phyloP scores from a whole-genome alignment of 2,888 invertebrate species.

The Octonoba sinensis region DNA sequence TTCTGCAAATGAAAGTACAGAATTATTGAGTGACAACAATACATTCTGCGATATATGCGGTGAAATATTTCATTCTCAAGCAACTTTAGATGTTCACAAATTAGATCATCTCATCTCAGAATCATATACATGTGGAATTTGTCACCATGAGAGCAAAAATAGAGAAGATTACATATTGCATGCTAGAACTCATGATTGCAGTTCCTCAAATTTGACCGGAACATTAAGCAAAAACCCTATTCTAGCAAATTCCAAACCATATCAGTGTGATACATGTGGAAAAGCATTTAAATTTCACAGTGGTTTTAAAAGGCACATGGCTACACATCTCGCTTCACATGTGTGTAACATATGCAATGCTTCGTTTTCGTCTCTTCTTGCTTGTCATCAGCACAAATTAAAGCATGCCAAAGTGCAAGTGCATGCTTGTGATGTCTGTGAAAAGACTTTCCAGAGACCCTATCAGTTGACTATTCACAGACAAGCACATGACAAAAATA shows the following conservation, averaged over 20 bases:
- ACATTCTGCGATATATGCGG: conserved; percentile 35
- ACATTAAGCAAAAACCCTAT: conserved; percentile 1
- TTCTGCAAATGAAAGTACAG: neutral
- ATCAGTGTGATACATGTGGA: conserved; percentile 15
- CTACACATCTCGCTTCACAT: conserved; percentile 4
- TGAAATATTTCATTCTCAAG: conserved; percentile 19
- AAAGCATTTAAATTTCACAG: conserved; percentile 31
- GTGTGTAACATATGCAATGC: conserved; percentile 35
- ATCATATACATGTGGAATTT: conserved; percentile 33
- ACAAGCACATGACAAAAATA: conserved; percentile 16
- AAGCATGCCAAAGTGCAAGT: conserved; percentile 25
- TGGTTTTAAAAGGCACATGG: conserved; percentile 29
- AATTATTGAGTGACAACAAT: neutral
- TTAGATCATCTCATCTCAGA: conserved; percentile 24
- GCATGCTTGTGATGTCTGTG: conserved; percentile 28
- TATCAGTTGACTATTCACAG: conserved; percentile 28
- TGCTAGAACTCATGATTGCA: conserved; percentile 9
- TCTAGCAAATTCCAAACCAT: neutral
- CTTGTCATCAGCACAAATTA: conserved; percentile 48
- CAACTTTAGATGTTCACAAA: conserved; percentile 37
- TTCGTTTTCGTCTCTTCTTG: conserved; percentile 19
- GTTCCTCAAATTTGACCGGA: neutral
- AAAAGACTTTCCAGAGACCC: conserved; percentile 35
- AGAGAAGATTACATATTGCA: conserved; percentile 36
- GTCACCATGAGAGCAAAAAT: conserved; percentile 33